phyloP scores from a whole-genome alignment of 2,113 vertebrate species.

The Otocyon megalotis region DNA sequence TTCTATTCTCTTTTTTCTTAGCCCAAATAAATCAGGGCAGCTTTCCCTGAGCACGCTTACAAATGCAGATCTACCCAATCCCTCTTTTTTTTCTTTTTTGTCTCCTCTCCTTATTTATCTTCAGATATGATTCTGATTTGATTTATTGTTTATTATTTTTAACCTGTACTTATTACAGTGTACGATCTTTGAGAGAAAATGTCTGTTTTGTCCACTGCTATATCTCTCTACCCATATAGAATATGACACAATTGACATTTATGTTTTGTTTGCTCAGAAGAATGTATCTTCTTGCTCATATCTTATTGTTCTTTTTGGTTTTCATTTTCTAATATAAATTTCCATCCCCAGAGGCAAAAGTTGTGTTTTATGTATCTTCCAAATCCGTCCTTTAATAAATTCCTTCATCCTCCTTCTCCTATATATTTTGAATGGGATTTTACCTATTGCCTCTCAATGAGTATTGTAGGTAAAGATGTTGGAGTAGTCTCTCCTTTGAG shows the following conservation, averaged over 20 bases:
- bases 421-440: slow-evolving; percentile 72
- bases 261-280: slow-evolving; percentile 41
- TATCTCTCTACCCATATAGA: neutral
- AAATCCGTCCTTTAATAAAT: neutral
- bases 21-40: neutral
- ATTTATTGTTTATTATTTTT: slow-evolving; percentile 53
- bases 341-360: slow-evolving; percentile 12
- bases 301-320: slow-evolving; percentile 35
- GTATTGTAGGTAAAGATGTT: slow-evolving; percentile 78
- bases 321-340: slow-evolving; percentile 58
- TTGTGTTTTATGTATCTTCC: neutral
- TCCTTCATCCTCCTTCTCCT: neutral
- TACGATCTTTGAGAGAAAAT: slow-evolving; percentile 1
- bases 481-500: slow-evolving; percentile 81
- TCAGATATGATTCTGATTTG: neutral
- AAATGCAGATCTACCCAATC: neutral
- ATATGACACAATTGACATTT: neutral
- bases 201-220: neutral
- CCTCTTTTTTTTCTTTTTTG: neutral
- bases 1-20: neutral
- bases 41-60: neutral
- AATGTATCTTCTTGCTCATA: neutral
- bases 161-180: neutral
- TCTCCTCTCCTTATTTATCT: neutral
- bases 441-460: slow-evolving; percentile 64